Evolutionary conservation across 92 coral and sea anemone genomes (phyloP).

Genomic region (Anthopleura xanthogrammica): DNA sequence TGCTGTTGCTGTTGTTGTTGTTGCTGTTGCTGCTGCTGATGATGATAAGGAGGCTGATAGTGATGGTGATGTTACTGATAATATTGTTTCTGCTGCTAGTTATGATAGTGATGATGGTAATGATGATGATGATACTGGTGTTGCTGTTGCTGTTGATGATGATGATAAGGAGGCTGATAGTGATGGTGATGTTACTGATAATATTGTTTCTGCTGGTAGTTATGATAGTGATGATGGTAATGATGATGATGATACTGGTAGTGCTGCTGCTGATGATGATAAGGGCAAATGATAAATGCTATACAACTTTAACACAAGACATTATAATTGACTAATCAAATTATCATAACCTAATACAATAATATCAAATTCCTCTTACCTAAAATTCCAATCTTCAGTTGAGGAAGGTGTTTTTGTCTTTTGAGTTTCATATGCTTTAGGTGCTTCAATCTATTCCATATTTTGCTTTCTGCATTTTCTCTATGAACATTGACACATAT

Average conservation of each 20-base stretch:
- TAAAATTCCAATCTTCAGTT: conserved; percentile 20
- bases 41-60: background rate
- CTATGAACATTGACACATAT: conserved; percentile 13
- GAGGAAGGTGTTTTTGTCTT: conserved; percentile 12
- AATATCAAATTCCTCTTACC: background rate
- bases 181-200: too few species aligned
- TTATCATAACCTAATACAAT: too few species aligned
- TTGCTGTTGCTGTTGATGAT: background rate
- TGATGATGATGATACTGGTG: background rate
- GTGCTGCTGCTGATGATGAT: too few species aligned
- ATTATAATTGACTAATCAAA: too few species aligned
- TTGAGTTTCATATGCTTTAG: conserved; percentile 3
- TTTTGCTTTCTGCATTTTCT: conserved; percentile 25
- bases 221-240: too few species aligned
- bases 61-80: background rate
- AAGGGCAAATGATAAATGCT: too few species aligned
- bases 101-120: background rate
- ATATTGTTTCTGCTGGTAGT: too few species aligned
- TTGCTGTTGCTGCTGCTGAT: background rate
- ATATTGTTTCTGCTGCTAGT: too few species aligned
- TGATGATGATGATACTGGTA: too few species aligned
- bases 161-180: too few species aligned
- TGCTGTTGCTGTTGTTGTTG: background rate
- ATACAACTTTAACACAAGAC: too few species aligned
- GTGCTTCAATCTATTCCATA: conserved; percentile 22